Conservation (phyloP, 1,140 invertebrate genomes). For the Drosophila ohnishii region DNA sequence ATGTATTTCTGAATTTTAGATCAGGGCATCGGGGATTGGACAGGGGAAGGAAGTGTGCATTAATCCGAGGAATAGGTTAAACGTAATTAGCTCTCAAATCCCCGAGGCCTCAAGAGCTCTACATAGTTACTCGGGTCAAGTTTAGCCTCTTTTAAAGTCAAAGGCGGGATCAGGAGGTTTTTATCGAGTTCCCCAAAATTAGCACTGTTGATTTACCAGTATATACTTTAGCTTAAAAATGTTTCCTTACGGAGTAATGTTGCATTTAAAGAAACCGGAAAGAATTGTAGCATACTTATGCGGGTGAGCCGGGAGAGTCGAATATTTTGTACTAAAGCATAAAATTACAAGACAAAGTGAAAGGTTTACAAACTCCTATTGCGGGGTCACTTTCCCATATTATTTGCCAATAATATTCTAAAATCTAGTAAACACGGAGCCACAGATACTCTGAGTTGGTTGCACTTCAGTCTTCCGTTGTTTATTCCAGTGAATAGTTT, state of each 20-base stretch:
- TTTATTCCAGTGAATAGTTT: background rate
- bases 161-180: background rate
- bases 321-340: too few relatives aligned
- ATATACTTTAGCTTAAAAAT: background rate
- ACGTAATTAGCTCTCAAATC: conserved; percentile 9
- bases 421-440: background rate
- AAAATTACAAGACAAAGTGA: too few relatives aligned
- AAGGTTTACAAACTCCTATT: background rate
- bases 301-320: background rate
- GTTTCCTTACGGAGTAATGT: too few relatives aligned
- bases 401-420: background rate
- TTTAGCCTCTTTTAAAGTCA: background rate
- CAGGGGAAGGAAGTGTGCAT: background rate
- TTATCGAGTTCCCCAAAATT: too few relatives aligned
- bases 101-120: background rate
- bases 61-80: conserved; percentile 4
- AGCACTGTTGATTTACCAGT: background rate
- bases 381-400: background rate
- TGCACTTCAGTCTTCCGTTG: background rate
- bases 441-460: background rate
- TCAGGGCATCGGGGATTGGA: background rate
- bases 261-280: background rate
- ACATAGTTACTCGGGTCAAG: background rate
- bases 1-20: conserved; percentile 17
- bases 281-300: background rate